Evolutionary conservation across 2,113 vertebrate genomes (phyloP), one percentile per base, ranked within the genome.

Genomic region (Halcyon malimbica): DNA sequence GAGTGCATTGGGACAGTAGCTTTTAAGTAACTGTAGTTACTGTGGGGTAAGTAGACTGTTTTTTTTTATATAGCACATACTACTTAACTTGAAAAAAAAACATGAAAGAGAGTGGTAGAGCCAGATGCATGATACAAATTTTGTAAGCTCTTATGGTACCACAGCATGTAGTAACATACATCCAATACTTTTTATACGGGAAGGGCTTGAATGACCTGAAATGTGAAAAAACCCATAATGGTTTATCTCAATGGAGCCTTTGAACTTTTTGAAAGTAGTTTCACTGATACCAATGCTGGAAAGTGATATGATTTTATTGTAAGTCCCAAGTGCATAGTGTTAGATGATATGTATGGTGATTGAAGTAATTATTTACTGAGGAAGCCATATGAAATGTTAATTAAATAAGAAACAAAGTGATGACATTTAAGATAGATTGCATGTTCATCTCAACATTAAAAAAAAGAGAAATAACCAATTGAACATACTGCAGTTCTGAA

Each of bases 331-430:
- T 74, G 37, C 70, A 8, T 16, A 29, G 41, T 25, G 11, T 76
- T 75, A 80, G 37, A 42, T n/a, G 68, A 46, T 83, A 70, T 24
- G 28, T 94, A 13, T 33, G 60, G 74, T 60, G 59, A 57, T 31
- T 85, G 74, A 89, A 44, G 25, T 80, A 91, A 89, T 92, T n/a
- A 91, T 89, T 96, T 96, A 88, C 75, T 67, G 41, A 88, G 65
- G 80, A 90, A 94, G 78, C 75, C 79, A 44, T 68, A 63, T 86
- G 81, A 96, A 96, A 93, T 93, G 60, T 89, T 92, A 95, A 88
- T 96, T 95, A 94, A 93, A 94, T 90, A 87, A 91, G 57, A 94
- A 94, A 94, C 70, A 91, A 94, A 93, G 75, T 77, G 80, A 54
- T 93, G 71, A 91, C 75, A 94, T 95, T 88, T 93, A 74, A 80